Evolutionary conservation across 2,888 invertebrate species (phyloP).

Genomic region (Timandra comae): DNA sequence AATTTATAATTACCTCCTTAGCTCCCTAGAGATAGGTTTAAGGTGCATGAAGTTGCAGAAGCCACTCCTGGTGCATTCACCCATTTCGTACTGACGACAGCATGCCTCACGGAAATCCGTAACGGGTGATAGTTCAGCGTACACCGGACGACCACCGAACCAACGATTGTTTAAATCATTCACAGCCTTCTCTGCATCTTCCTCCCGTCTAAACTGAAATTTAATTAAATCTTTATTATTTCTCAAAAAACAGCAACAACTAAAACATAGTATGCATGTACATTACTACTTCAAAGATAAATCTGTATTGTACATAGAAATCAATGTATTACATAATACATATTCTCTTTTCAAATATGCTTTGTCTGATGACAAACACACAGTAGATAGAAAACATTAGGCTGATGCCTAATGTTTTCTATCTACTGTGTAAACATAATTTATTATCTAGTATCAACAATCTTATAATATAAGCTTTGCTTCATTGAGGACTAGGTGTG

Average conservation of each 20-base stretch:
- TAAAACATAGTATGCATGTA: too few relatives aligned
- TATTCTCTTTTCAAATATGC: too few relatives aligned
- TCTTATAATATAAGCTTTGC: too few relatives aligned
- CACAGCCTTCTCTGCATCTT: conserved; percentile 98
- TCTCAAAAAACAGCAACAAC: not conserved
- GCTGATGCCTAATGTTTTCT: too few relatives aligned
- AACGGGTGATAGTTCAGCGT: conserved; percentile 98
- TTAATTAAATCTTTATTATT: not conserved
- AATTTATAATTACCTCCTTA: conserved; percentile 89
- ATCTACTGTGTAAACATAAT: too few relatives aligned
- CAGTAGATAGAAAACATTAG: too few relatives aligned
- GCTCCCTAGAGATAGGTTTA: conserved; percentile 97
- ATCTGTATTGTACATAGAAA: too few relatives aligned
- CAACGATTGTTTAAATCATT: conserved; percentile 98
- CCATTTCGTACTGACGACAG: conserved; percentile 99
- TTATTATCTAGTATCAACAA: too few relatives aligned
- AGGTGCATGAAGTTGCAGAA: conserved; percentile 99
- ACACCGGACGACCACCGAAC: conserved; percentile 99
- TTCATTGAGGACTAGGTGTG: too few relatives aligned
- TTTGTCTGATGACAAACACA: too few relatives aligned
- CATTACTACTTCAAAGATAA: too few relatives aligned
- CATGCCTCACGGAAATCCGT: conserved; percentile 99
- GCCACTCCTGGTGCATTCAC: conserved; percentile 98
- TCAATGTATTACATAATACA: too few relatives aligned
- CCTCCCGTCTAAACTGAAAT: conserved; percentile 92